Evolutionary conservation across 1,140 invertebrate genomes (phyloP).

Genomic region (Drosophila ficusphila): DNA sequence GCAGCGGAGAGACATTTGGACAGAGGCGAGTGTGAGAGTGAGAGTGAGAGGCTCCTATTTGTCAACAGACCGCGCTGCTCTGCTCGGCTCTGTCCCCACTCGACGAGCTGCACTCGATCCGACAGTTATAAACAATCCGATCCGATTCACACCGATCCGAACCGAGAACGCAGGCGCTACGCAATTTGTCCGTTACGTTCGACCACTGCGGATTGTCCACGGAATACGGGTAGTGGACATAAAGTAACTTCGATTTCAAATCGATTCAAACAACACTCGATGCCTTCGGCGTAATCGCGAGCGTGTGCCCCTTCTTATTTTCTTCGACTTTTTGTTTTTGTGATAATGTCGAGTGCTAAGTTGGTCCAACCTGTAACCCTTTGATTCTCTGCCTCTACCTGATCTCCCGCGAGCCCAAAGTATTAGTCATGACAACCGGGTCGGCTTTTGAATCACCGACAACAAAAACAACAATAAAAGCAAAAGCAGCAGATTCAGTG

Average conservation of each 20-base stretch:
- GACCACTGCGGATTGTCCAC: slow-evolving; percentile 2
- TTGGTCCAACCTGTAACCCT: slow-evolving; percentile 31
- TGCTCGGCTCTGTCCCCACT: slow-evolving; percentile 11
- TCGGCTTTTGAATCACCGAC: slow-evolving; percentile 64
- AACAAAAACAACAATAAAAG: slow-evolving; percentile 8
- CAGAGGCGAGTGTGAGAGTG: slow-evolving; percentile 8
- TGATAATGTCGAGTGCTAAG: slow-evolving; percentile 23
- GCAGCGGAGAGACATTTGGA: slow-evolving; percentile 15
- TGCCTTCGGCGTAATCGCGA: not conserved
- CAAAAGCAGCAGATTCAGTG: slow-evolving; percentile 27
- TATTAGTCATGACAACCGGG: slow-evolving; percentile 68
- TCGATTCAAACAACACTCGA: slow-evolving; percentile 15
- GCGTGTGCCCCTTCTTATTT: not conserved
- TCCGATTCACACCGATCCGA: slow-evolving; percentile 1
- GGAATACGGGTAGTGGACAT: not conserved
- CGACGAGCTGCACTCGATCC: slow-evolving; percentile 64
- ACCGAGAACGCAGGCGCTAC: slow-evolving; percentile 3
- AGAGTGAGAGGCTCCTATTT: slow-evolving; percentile 40
- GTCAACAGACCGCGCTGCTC: slow-evolving; percentile 39
- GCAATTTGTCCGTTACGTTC: slow-evolving; percentile 38
- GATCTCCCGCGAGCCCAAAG: slow-evolving; percentile 41
- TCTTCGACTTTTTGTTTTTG: slow-evolving; percentile 9
- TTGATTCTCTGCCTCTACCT: slow-evolving; percentile 30
- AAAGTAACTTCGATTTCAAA: slow-evolving; percentile 17
- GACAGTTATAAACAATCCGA: slow-evolving; percentile 21